Percentiles rank a stretch among this genome's conserved stretches.
These are phyloP conservation scores for Holothuria scabra DNA, from an alignment of 53 echinoderm and acorn worm genomes.

Conservation along the genomic window DNA sequence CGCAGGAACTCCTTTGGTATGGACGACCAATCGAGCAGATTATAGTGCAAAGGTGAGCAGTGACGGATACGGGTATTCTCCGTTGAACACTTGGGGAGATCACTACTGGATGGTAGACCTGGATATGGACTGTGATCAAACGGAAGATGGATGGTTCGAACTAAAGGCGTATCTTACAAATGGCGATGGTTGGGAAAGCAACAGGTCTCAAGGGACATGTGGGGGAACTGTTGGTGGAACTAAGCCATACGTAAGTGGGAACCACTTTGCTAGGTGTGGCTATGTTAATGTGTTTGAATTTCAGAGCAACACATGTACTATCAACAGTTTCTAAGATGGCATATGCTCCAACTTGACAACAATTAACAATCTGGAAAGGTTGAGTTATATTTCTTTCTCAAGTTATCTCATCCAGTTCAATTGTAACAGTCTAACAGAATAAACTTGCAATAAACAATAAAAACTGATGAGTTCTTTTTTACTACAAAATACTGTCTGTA, in stretches of 20 bases:
- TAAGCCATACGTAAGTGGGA: constrained; percentile 61
- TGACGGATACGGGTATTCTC: constrained; percentile 74
- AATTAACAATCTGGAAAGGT: too few relatives aligned
- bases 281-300: constrained; percentile 78
- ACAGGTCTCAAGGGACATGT: constrained; percentile 59
- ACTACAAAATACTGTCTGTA: too few relatives aligned
- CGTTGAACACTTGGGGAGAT: constrained; percentile 78
- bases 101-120: constrained; percentile 91
- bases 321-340: constrained; percentile 56
- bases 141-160: constrained; percentile 85
- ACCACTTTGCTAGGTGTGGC: constrained; percentile 81
- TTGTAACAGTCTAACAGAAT: too few relatives aligned
- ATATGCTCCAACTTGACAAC: too few relatives aligned
- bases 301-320: constrained; percentile 60
- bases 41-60: constrained; percentile 51
- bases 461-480: too few relatives aligned
- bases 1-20: constrained; percentile 74
- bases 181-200: constrained; percentile 81
- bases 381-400: too few relatives aligned
- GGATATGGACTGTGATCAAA: constrained; percentile 69
- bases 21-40: constrained; percentile 68
- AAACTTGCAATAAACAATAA: too few relatives aligned
- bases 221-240: constrained; percentile 67
- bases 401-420: too few relatives aligned
- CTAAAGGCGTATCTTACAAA: constrained; percentile 62